Percentiles rank a stretch among this genome's conserved stretches.
Evolutionary conservation across 2,797 vertebrate genomes (phyloP).

Genomic region (Megalops cyprinoides): DNA sequence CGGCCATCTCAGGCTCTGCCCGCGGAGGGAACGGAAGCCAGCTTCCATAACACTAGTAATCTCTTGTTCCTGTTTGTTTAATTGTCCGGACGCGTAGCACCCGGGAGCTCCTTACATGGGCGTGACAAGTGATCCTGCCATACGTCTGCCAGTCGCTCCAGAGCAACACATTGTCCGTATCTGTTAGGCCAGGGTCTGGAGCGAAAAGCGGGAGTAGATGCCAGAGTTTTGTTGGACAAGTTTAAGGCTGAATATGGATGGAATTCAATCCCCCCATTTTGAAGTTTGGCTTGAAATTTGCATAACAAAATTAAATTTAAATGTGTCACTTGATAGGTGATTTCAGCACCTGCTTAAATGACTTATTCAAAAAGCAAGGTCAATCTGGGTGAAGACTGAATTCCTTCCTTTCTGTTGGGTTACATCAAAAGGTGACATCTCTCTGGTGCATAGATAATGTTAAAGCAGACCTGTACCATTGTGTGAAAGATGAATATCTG

Average conservation of each 20-base stretch:
- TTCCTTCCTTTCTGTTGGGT: too few relatives aligned
- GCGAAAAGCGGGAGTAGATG: neutral
- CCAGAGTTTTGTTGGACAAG: neutral
- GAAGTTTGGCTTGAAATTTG: neutral
- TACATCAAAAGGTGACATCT: too few relatives aligned
- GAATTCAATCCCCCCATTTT: neutral
- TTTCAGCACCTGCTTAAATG: neutral
- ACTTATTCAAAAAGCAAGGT: too few relatives aligned
- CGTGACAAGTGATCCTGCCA: neutral
- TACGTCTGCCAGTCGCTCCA: neutral
- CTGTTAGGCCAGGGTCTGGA: neutral
- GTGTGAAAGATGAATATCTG: too few relatives aligned
- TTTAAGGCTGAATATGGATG: neutral
- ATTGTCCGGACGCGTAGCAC: neutral
- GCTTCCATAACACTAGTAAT: slow-evolving; percentile 25
- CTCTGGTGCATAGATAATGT: too few relatives aligned
- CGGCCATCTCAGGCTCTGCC: neutral
- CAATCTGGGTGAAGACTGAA: too few relatives aligned
- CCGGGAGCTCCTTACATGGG: slow-evolving; percentile 4
- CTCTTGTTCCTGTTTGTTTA: slow-evolving; percentile 11
- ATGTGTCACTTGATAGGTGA: neutral
- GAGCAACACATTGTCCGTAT: neutral
- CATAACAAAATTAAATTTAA: neutral
- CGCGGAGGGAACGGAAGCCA: neutral
- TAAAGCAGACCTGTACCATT: too few relatives aligned